Base-by-base conservation (phyloP, 2,797 vertebrate species). In the Dryobates pubescens region DNA sequence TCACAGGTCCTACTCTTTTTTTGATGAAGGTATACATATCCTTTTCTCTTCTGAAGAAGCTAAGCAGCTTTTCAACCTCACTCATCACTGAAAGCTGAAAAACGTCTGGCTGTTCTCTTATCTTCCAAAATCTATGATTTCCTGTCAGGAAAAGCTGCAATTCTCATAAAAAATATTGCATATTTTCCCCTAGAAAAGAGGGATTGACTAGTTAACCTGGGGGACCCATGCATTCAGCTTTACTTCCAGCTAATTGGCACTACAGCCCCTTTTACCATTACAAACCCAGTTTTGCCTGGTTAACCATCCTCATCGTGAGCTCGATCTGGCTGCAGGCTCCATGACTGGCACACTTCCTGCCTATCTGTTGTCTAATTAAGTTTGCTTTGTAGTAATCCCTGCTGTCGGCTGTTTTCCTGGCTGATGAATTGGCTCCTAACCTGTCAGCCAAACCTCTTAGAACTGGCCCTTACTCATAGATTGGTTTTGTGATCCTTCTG, bases 311-410 rank as follows among this genome's bases (percentile, higher is more conserved):
- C 84, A 90, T 51, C 92, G 81, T 88, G 72, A 20, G 57, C 75
- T 82, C 83, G 30, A 20, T 45, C 85, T 91, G 94, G 92, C 93
- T 94, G 88, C 84, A 76, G 89, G 89, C 93, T 94, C 90, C 62
- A 82, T 78, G 93, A 89, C 93, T 93, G 86, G 88, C 45, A 16
- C 36, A 95, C 90, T 96, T 96, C 96, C 93, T 96, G 93, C 94
- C 83, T 94, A 93, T 83, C 94, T 90, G 84, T 94, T 94, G 82
- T 82, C 89, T 95, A 96, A 94, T 96, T 89, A 95, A 90, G 89
- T 94, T 93, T 95, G 86, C 89, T 93, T 89, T 93, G 95, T 58
- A 81, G 88, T 92, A 93, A 91, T 88, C 86, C 75, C 82, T 83
- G 84, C 84, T 79, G 29, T 70, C 54, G 30, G 86, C 93, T 87